Evolutionary conservation across 2,888 invertebrate species (phyloP).

Genomic region (Ichneumon xanthorius): DNA sequence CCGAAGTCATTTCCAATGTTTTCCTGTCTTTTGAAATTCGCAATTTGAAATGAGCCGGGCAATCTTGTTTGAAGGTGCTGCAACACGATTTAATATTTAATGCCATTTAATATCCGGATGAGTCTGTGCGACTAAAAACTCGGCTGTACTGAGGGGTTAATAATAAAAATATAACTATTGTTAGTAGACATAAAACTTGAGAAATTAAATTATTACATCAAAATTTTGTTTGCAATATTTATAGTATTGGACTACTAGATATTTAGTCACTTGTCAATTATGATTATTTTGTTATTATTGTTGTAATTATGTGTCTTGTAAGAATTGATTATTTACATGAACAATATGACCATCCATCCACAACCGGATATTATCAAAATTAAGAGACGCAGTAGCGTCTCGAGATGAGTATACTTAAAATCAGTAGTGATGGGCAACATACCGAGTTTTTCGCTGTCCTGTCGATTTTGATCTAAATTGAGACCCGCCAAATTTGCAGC

Average conservation of each 20-base stretch:
- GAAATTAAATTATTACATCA: too few species aligned
- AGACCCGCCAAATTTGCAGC: slow-evolving; percentile 1
- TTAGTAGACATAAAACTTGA: too few species aligned
- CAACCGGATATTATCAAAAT: neutral
- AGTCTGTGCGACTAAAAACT: too few species aligned
- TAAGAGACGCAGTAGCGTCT: too few species aligned
- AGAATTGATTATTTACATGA: neutral
- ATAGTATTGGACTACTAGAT: too few species aligned
- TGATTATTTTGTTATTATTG: neutral
- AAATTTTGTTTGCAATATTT: too few species aligned
- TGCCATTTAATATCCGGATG: neutral
- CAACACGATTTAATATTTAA: neutral
- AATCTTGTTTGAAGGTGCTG: neutral
- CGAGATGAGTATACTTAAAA: too few species aligned
- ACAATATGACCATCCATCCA: neutral
- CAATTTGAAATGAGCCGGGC: neutral
- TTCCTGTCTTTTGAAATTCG: neutral
- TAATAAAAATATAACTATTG: too few species aligned
- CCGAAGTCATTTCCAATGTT: neutral
- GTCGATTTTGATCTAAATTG: slow-evolving; percentile 7
- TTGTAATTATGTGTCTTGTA: neutral
- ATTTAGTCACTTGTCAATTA: neutral
- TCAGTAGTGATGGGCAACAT: neutral
- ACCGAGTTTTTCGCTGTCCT: neutral
- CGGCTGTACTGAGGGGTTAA: too few species aligned